These are phyloP conservation scores for Pentalonia nigronervosa DNA, from an alignment of 1,140 invertebrate genomes.

Conservation along the genomic window DNA sequence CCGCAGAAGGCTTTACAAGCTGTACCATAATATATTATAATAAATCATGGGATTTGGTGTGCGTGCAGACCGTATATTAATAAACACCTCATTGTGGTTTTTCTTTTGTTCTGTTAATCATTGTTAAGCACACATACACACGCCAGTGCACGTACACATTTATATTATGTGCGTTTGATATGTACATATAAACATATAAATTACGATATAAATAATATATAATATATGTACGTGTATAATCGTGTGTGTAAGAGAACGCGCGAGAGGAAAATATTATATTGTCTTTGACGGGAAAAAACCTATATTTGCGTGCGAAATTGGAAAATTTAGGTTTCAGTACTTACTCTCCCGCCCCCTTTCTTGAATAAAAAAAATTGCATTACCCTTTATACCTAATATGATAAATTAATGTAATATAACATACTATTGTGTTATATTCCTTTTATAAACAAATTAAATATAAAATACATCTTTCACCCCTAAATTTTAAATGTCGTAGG, in stretches of 20 bases:
- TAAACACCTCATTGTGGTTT: conserved; percentile 50
- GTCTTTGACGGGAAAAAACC: not conserved
- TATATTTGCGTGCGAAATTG: not conserved
- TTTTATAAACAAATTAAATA: no score
- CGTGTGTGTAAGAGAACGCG: not conserved
- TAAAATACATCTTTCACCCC: no score
- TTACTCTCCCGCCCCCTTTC: no score
- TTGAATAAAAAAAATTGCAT: not conserved
- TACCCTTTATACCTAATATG: no score
- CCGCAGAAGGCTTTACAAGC: not conserved
- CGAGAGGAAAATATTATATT: not conserved
- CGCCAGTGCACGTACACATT: not conserved
- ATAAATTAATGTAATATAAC: not conserved
- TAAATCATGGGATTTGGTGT: conserved; percentile 35
- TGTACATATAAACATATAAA: conserved; percentile 22
- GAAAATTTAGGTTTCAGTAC: not conserved
- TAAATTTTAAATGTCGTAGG: no score
- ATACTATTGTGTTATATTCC: not conserved
- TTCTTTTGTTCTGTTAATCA: conserved; percentile 37
- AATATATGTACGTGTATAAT: not conserved
- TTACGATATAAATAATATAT: conserved; percentile 16
- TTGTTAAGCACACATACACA: not conserved
- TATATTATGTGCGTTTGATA: conserved; percentile 1
- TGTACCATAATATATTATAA: not conserved
- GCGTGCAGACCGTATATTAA: conserved; percentile 5